Conservation (phyloP, 2,113 vertebrate species). For the Cygnus atratus region DNA sequence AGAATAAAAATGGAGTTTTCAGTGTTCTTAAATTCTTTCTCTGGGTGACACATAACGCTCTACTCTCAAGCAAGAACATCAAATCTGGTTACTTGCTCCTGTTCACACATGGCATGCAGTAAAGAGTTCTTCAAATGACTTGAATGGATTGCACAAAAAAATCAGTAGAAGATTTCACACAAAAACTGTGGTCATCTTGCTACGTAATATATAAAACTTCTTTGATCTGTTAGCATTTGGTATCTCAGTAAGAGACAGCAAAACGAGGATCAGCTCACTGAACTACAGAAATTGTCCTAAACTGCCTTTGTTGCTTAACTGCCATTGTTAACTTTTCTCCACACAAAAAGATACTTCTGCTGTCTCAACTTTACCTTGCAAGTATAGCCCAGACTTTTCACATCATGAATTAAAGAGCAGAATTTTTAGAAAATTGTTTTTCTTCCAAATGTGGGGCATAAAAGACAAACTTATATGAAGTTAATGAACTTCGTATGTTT, state of each 20-base stretch:
- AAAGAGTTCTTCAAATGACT: background rate
- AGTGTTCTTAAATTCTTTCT: background rate
- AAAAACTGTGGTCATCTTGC: background rate
- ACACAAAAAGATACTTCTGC: background rate
- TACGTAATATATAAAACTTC: background rate
- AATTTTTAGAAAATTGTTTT: background rate
- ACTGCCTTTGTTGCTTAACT: background rate
- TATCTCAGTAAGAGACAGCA: background rate
- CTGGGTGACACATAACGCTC: background rate
- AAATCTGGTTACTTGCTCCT: background rate
- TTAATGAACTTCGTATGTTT: background rate
- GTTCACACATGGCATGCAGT: rapidly evolving
- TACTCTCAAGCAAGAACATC: background rate
- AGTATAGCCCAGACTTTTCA: background rate
- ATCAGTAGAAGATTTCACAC: background rate
- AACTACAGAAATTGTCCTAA: background rate
- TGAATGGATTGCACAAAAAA: background rate
- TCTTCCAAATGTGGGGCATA: background rate
- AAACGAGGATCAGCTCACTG: background rate
- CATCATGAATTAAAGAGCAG: rapidly evolving
- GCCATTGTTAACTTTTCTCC: background rate
- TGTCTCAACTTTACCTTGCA: background rate
- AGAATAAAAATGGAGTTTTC: background rate
- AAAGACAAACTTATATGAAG: background rate
- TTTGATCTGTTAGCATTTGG: background rate